These are phyloP conservation scores for Ceratitis capitata DNA, from an alignment of 1,140 invertebrate species.

Conservation along the genomic window DNA sequence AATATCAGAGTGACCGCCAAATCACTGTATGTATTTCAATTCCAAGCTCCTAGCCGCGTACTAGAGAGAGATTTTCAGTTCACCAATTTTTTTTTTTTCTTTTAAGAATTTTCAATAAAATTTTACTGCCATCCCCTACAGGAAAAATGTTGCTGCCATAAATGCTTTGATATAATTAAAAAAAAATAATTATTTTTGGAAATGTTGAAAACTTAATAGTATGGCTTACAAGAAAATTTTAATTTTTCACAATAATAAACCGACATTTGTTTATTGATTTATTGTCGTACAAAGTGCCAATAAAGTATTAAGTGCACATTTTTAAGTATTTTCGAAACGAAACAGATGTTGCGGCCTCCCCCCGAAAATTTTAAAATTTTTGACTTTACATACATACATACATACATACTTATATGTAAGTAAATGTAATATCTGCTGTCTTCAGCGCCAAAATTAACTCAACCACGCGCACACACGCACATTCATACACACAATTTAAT, in stretches of 20 bases:
- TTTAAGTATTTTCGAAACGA: slow-evolving; percentile 2
- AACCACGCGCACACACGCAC: neutral
- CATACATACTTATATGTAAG: neutral
- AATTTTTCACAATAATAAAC: slow-evolving; percentile 4
- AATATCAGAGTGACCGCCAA: too few species aligned
- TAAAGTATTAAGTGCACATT: slow-evolving; percentile 15
- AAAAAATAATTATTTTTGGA: slow-evolving; percentile 17
- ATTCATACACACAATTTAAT: neutral
- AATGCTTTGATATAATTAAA: too few species aligned
- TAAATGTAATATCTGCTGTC: neutral
- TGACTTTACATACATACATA: neutral
- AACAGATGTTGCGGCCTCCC: neutral
- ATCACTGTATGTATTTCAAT: neutral
- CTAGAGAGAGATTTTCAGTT: too few species aligned
- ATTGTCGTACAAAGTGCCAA: slow-evolving; percentile 29
- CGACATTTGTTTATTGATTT: slow-evolving; percentile 36
- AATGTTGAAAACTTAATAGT: slow-evolving; percentile 30
- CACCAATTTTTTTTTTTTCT: too few species aligned
- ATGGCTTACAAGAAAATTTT: neutral
- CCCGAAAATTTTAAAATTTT: neutral
- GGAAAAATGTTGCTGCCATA: too few species aligned
- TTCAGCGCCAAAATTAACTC: neutral
- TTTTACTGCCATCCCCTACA: too few species aligned
- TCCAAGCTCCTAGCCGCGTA: neutral
- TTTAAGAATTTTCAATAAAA: too few species aligned